Percentiles rank a stretch among this genome's conserved stretches.
These are phyloP conservation scores for Petrocephalus sullivani DNA, from an alignment of 2,797 vertebrate species.

Conservation along the genomic window DNA sequence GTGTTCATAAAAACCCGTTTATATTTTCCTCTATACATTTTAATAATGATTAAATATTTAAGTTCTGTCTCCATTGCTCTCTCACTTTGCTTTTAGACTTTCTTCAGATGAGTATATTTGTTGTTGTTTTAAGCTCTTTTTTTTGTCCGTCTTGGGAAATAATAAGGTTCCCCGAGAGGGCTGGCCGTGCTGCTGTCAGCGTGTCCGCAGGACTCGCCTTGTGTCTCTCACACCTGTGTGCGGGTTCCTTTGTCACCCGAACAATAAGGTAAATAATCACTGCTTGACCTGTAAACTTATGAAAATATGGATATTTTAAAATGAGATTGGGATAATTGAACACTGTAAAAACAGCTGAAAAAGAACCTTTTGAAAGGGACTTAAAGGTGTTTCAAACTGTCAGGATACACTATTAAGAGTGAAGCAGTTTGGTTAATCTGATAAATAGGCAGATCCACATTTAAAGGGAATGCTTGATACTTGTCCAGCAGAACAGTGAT, in stretches of 20 bases:
- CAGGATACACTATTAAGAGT: background rate
- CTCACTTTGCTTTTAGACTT: background rate
- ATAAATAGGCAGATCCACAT: background rate
- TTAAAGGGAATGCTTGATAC: background rate
- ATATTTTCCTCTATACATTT: background rate
- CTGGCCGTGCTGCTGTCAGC: background rate
- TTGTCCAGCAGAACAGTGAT: background rate
- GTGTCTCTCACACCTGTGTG: background rate
- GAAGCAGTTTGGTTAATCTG: background rate
- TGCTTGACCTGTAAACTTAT: background rate
- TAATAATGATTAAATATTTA: background rate
- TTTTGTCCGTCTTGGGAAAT: background rate
- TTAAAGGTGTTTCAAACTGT: background rate
- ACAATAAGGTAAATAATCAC: background rate
- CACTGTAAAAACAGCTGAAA: conserved; percentile 7
- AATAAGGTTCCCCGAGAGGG: background rate
- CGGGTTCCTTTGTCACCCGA: background rate
- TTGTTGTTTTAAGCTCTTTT: background rate
- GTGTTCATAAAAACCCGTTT: background rate
- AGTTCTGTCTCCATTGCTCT: background rate
- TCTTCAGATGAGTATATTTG: background rate
- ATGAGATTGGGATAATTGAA: background rate
- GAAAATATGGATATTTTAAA: background rate
- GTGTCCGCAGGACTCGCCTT: background rate
- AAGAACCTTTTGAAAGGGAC: background rate